phyloP scores from a whole-genome alignment of 2,113 vertebrate genomes.

The Cisticola juncidis region DNA sequence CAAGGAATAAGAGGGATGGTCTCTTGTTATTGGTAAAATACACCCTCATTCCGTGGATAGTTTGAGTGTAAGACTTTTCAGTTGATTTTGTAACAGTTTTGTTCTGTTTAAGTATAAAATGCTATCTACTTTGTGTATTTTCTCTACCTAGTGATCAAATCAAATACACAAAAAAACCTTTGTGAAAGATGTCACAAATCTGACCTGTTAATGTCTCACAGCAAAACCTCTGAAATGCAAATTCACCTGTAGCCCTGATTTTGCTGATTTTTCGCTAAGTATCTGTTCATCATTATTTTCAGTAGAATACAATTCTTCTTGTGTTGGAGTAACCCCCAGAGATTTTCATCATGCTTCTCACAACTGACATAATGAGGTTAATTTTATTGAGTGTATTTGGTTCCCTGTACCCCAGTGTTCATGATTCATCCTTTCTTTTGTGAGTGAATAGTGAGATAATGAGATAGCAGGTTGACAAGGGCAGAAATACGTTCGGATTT shows the following conservation, averaged over 20 bases:
- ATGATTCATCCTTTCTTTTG: conserved; percentile 54
- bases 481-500: conserved; percentile 20
- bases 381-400: conserved; percentile 27
- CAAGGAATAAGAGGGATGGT: not conserved
- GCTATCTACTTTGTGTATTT: not conserved
- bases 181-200: not conserved
- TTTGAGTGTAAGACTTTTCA: not conserved
- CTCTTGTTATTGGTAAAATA: not conserved
- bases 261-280: not conserved
- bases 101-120: not conserved
- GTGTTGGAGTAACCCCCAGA: not conserved
- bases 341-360: not conserved
- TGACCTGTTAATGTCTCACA: not conserved
- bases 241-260: not conserved
- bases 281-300: not conserved
- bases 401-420: not conserved
- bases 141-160: not conserved
- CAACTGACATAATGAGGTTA: conserved; percentile 43
- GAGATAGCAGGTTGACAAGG: conserved; percentile 44
- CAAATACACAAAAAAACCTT: not conserved
- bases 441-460: conserved; percentile 57
- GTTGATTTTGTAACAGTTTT: not conserved
- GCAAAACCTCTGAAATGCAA: not conserved
- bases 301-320: not conserved
- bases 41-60: not conserved